Evolutionary conservation across 2,888 invertebrate species (phyloP).

Genomic region (Troides helena): DNA sequence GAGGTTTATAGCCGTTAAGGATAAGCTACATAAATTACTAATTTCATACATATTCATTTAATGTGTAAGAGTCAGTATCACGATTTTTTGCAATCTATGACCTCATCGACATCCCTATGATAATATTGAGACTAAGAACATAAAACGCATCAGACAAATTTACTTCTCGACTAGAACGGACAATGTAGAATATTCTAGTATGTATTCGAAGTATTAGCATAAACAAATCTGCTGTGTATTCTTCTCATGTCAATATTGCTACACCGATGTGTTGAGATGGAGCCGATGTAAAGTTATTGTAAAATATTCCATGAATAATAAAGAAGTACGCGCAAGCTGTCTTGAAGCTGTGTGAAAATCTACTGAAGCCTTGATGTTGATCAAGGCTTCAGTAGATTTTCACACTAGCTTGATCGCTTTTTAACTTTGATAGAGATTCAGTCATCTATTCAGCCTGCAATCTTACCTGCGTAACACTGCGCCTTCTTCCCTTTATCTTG

Average conservation of each 20-base stretch:
- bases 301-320: slow-evolving; percentile 29
- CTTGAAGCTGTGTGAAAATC: slow-evolving; percentile 1
- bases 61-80: background rate
- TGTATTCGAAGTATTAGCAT: background rate
- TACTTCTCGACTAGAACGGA: background rate
- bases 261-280: background rate
- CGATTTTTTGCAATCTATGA: background rate
- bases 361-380: background rate
- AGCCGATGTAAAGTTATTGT: slow-evolving; percentile 11
- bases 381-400: no score
- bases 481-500: no score
- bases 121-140: background rate
- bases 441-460: no score
- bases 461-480: no score
- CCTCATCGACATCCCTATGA: background rate
- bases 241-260: background rate
- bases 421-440: background rate
- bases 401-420: background rate
- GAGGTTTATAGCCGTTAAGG: background rate
- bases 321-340: slow-evolving; percentile 5
- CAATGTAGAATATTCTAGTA: background rate
- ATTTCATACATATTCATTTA: no score
- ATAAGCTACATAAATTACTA: background rate
- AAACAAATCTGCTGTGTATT: background rate
- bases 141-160: background rate